Evolutionary conservation across 2,888 invertebrate species (phyloP), one percentile per base, ranked within the genome.

Genomic region (Alloplasta piceator): DNA sequence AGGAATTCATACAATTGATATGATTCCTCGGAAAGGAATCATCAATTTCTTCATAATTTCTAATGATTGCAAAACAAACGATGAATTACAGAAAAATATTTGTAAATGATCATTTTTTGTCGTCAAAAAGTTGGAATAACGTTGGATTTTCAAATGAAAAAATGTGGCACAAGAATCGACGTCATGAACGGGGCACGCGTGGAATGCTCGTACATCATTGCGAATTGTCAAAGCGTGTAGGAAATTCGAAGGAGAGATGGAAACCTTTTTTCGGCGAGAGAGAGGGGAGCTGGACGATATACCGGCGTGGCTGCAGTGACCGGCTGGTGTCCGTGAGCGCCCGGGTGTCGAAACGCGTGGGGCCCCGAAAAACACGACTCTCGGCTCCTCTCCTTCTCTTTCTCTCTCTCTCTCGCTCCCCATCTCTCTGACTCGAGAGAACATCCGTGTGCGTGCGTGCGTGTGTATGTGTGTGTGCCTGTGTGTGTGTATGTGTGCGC

Each of bases 251-350:
- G 58, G 43, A 67, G 74, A 75, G 66, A 36, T 39, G 52, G 68
- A 67, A 75, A 60, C 36, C 26, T 26, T 26, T 26, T 6, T 41
- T 48, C 10, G 70, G 39, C 38, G 56, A 63, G 52, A 63, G 56
- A 48, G 72, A 68, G 55, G 71, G 83, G 86, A 83, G 75, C 77
- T 84, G 79, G 75, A 82, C 82, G 83, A 84, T 75, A 63, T 83
- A 85, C 87, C 88, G 88, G 87, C 82, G 75, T 80, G 83, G 85
- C 85, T 87, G 87, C 87, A 89, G 89, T 89, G 86, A 89, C 89
- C 89, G 89, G 89, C 88, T 89, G 87, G 87, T 87, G 86, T 89
- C 84, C 86, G 87, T 86, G 82, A 86, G 85, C 85, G 82, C 84
- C 84, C 80, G 84, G 83, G 73, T 85, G 82, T 85, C 64, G 82